A percentile compares a stretch with the other conserved stretches of the same genome.
Evolutionary conservation across 92 coral and sea anemone species (phyloP).

Genomic region (Diadumene lineata): DNA sequence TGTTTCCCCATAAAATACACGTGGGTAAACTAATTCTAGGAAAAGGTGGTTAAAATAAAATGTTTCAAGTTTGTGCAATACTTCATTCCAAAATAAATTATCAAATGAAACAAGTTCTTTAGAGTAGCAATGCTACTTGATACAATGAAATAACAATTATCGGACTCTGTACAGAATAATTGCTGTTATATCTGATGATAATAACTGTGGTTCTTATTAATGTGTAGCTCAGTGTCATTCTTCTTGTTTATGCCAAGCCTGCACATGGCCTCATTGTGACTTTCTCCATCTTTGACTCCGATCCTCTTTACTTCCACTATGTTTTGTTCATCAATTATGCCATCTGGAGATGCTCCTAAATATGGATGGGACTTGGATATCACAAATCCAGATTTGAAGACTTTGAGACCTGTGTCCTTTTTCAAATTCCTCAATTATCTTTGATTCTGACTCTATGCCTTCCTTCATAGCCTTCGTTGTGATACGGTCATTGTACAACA

Average conservation of each 20-base stretch:
- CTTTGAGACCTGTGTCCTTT: conserved; percentile 36
- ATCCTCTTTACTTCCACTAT: conserved; percentile 32
- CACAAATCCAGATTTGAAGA: conserved; percentile 43
- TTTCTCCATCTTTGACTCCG: conserved; percentile 29
- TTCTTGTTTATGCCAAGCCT: conserved; percentile 29
- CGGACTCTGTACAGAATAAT: neutral
- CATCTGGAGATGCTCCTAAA: conserved; percentile 61
- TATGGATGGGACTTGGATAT: conserved; percentile 46
- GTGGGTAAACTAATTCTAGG: neutral
- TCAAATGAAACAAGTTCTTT: neutral
- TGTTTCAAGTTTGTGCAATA: neutral
- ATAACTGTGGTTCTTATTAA: neutral
- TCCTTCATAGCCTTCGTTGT: conserved; percentile 50
- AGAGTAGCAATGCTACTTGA: neutral
- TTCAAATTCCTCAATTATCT: conserved; percentile 25
- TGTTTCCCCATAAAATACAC: neutral
- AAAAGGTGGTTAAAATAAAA: neutral
- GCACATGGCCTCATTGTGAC: conserved; percentile 32
- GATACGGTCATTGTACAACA: conserved; percentile 31
- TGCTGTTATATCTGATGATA: neutral
- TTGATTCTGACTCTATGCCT: conserved; percentile 51
- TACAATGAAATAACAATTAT: neutral
- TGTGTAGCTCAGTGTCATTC: neutral
- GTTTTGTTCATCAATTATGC: conserved; percentile 26
- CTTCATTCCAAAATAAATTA: neutral